A percentile compares a stretch with the other conserved stretches of the same genome.
These are phyloP conservation scores for Trematocara marginatum DNA, from an alignment of 2,113 vertebrate species.

Conservation along the genomic window DNA sequence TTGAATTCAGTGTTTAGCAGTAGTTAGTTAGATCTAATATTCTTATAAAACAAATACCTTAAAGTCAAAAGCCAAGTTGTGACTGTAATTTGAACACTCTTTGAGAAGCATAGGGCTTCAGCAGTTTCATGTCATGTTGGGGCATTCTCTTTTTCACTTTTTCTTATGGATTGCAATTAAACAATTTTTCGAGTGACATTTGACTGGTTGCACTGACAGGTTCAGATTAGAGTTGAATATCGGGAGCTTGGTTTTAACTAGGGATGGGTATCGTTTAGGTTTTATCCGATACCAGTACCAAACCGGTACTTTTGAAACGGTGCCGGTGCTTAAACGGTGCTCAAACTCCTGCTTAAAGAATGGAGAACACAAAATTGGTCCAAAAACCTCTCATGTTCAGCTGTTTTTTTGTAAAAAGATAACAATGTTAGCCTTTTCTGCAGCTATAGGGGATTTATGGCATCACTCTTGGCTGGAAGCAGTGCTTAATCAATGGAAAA, in stretches of 20 bases:
- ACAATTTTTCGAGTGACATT: not conserved
- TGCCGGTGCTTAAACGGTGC: no score
- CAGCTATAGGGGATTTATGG: no score
- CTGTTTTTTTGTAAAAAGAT: no score
- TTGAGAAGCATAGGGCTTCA: not conserved
- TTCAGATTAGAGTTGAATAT: not conserved
- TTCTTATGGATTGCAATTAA: not conserved
- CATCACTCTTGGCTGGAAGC: no score
- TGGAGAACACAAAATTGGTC: no score
- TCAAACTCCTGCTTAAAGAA: no score
- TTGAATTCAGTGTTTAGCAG: not conserved
- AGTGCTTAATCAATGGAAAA: no score
- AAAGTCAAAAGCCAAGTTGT: not conserved
- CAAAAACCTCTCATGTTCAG: no score
- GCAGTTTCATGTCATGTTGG: not conserved
- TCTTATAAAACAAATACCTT: not conserved
- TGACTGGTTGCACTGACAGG: not conserved
- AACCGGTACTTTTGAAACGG: no score
- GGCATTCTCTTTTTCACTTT: not conserved
- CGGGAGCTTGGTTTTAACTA: not conserved
- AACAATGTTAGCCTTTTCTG: no score
- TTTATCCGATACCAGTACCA: no score
- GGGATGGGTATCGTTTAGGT: no score
- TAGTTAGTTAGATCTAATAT: not conserved
- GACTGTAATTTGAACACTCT: not conserved